phyloP scores from a whole-genome alignment of 2,113 vertebrate genomes.

The Capreolus pygargus region DNA sequence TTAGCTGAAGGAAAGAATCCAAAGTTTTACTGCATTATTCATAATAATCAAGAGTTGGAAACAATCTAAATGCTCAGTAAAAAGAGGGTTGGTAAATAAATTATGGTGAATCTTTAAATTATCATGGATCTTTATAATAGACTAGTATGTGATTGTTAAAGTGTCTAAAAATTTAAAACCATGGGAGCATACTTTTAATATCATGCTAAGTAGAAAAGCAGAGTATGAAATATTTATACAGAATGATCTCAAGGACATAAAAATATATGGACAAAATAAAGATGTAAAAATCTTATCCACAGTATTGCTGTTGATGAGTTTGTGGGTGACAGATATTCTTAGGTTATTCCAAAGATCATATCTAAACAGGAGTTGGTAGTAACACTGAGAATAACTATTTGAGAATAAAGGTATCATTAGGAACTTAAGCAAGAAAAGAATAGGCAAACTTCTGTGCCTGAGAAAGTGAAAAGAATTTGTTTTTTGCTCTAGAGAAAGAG shows the following conservation, averaged over 20 bases:
- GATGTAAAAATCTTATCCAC: not conserved
- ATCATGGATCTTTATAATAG: not conserved
- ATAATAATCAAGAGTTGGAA: slow-evolving; percentile 10
- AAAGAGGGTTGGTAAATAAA: slow-evolving; percentile 21
- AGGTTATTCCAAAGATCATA: not conserved
- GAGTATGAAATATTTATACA: not conserved
- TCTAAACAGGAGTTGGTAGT: not conserved
- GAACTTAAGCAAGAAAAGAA: not conserved
- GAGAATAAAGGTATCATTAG: not conserved
- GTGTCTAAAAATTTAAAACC: not conserved
- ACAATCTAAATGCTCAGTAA: not conserved
- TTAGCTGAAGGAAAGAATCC: slow-evolving; percentile 35
- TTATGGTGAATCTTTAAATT: not conserved
- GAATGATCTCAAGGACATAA: slow-evolving; percentile 1
- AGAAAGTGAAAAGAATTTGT: not conserved
- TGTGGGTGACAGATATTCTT: not conserved
- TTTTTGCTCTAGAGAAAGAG: not conserved
- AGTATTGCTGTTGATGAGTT: not conserved
- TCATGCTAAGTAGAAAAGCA: not conserved
- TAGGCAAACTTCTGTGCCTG: not conserved
- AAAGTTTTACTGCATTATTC: slow-evolving; percentile 9
- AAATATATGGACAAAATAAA: not conserved
- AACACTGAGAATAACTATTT: not conserved
- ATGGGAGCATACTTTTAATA: slow-evolving; percentile 10
- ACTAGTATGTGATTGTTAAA: not conserved